Percentiles rank a stretch among this genome's conserved stretches.
These are phyloP conservation scores for Spodoptera litura DNA, from an alignment of 1,140 invertebrate genomes.

Conservation along the genomic window DNA sequence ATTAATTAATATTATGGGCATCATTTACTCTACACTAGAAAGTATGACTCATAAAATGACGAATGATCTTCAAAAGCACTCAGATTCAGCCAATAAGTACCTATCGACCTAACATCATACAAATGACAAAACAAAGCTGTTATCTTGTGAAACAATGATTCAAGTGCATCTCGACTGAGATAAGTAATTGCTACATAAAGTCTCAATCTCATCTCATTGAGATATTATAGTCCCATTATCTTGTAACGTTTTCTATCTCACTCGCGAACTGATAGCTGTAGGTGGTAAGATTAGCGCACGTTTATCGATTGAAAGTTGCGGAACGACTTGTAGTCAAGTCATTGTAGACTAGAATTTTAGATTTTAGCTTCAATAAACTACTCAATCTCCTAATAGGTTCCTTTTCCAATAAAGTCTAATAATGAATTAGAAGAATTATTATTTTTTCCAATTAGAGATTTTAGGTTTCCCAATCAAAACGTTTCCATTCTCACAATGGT, in stretches of 20 bases:
- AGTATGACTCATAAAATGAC: no score
- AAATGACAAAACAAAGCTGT: constrained; percentile 14
- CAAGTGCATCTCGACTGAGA: constrained; percentile 22
- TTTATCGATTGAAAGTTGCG: constrained; percentile 1
- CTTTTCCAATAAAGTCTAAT: no score
- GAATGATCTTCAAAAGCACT: no score
- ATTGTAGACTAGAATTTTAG: not conserved
- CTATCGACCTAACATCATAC: no score
- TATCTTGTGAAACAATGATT: constrained; percentile 34
- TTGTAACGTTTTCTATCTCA: constrained; percentile 53
- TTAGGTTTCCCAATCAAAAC: no score
- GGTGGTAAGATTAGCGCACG: constrained; percentile 16
- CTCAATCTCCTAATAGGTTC: not conserved
- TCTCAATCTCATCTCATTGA: constrained; percentile 54
- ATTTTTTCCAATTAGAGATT: no score
- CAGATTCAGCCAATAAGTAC: no score
- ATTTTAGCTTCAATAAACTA: no score
- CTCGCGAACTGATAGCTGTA: constrained; percentile 43
- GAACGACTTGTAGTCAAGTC: not conserved
- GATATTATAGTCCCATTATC: constrained; percentile 54
- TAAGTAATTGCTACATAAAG: constrained; percentile 45
- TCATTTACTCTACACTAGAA: no score
- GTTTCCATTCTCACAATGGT: no score
- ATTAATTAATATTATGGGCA: no score
- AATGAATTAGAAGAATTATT: no score